Evolutionary conservation across 2,113 vertebrate species (phyloP).

Genomic region (Damaliscus lunatus): DNA sequence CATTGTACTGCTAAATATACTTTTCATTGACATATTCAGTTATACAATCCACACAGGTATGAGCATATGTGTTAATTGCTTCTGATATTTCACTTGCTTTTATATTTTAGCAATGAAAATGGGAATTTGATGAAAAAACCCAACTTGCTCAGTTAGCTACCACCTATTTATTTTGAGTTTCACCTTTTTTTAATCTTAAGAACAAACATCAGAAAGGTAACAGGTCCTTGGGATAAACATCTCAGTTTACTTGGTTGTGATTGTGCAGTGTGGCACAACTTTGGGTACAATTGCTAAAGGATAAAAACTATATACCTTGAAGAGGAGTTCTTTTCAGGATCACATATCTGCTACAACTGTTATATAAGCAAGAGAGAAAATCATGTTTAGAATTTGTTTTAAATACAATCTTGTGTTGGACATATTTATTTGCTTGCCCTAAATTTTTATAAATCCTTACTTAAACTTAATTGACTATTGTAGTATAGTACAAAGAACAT

Average conservation of each 20-base stretch:
- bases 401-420: background rate
- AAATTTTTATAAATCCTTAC: background rate
- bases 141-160: background rate
- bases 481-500: background rate
- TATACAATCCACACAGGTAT: conserved; percentile 54
- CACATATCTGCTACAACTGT: background rate
- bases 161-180: background rate
- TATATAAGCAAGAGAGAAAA: background rate
- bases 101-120: conserved; percentile 52
- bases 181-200: background rate
- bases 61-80: conserved; percentile 62
- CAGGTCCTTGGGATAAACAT: background rate
- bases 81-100: conserved; percentile 54
- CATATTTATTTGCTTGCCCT: background rate
- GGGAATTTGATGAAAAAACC: background rate
- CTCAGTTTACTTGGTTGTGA: background rate
- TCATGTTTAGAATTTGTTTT: background rate
- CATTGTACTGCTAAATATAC: conserved; percentile 61
- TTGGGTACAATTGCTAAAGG: background rate
- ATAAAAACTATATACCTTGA: conserved; percentile 8
- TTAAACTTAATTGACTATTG: background rate
- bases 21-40: conserved; percentile 65
- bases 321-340: conserved; percentile 29
- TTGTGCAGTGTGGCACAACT: background rate
- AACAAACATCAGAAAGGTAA: background rate